phyloP scores from a whole-genome alignment of 2,797 vertebrate species.

The Platyrinchus mystaceus region DNA sequence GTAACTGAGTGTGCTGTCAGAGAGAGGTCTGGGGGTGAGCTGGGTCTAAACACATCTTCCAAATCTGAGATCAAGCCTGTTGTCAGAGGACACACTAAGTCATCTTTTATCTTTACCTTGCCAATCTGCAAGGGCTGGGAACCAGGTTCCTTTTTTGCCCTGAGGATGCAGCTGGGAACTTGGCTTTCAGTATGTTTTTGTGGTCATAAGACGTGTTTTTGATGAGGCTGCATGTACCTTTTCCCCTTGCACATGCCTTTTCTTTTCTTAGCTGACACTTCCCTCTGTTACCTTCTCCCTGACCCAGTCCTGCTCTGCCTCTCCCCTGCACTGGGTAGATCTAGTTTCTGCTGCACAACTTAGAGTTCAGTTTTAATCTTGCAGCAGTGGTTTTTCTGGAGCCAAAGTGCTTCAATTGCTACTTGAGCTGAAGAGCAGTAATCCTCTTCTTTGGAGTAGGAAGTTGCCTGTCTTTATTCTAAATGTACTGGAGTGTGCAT shows the following conservation, averaged over 20 bases:
- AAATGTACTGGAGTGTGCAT: background rate
- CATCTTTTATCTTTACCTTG: background rate
- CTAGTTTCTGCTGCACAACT: constrained; percentile 29
- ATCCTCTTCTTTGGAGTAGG: background rate
- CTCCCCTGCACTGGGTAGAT: constrained; percentile 29
- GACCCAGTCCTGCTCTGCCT: constrained; percentile 40
- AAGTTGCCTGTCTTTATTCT: constrained; percentile 13
- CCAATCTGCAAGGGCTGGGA: background rate
- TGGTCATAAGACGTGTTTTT: constrained; percentile 33
- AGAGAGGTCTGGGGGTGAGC: background rate
- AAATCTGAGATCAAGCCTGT: background rate
- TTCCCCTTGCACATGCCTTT: background rate
- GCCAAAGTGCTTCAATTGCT: constrained; percentile 11
- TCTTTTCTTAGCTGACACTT: constrained; percentile 39
- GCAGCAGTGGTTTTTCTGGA: background rate
- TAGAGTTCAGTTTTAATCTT: constrained; percentile 14
- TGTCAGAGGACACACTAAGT: background rate
- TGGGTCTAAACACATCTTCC: background rate
- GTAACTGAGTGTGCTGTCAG: background rate
- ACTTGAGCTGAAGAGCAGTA: constrained; percentile 23
- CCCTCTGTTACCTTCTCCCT: constrained; percentile 19
- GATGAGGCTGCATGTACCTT: constrained; percentile 40
- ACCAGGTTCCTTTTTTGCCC: background rate
- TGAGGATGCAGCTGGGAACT: constrained; percentile 21
- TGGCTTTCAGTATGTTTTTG: constrained; percentile 40